These are phyloP conservation scores for Neotoma lepida DNA, from an alignment of 2,113 vertebrate species.

Conservation along the genomic window DNA sequence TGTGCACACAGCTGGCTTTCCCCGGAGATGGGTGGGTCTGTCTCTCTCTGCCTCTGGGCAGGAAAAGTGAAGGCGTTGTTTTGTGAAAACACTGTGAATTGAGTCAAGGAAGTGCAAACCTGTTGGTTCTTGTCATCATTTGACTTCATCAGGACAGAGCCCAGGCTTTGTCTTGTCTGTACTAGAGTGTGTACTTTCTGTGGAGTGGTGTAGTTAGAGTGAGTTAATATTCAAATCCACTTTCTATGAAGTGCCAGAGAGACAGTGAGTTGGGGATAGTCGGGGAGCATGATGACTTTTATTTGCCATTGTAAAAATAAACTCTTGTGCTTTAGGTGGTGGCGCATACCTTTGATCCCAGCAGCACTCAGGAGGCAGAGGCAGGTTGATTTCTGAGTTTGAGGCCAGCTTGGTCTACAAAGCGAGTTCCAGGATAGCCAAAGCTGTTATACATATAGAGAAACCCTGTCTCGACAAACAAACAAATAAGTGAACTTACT, in stretches of 20 bases:
- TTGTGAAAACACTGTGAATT: constrained; percentile 26
- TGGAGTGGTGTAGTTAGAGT: neutral
- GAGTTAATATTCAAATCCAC: constrained; percentile 1
- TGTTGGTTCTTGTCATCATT: constrained; percentile 59
- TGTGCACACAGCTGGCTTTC: constrained; percentile 39
- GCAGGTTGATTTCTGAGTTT: no score
- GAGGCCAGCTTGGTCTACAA: no score
- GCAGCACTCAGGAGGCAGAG: neutral
- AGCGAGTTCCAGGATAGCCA: no score
- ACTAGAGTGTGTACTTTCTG: constrained; percentile 11
- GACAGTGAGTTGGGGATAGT: neutral
- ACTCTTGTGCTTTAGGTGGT: neutral
- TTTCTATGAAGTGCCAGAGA: neutral
- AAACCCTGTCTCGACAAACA: no score
- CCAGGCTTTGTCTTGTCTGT: constrained; percentile 64
- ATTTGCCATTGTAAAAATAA: constrained; percentile 28
- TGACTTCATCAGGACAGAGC: neutral
- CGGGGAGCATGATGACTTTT: neutral
- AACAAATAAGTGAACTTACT: no score
- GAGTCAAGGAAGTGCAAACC: constrained; percentile 57
- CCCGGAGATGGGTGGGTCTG: neutral
- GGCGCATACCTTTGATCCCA: no score
- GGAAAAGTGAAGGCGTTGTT: constrained; percentile 60
- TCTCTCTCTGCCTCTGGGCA: constrained; percentile 64
- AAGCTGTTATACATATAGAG: no score